Evolutionary conservation across 1,140 invertebrate species (phyloP).

Genomic region (Achatina immaculata): DNA sequence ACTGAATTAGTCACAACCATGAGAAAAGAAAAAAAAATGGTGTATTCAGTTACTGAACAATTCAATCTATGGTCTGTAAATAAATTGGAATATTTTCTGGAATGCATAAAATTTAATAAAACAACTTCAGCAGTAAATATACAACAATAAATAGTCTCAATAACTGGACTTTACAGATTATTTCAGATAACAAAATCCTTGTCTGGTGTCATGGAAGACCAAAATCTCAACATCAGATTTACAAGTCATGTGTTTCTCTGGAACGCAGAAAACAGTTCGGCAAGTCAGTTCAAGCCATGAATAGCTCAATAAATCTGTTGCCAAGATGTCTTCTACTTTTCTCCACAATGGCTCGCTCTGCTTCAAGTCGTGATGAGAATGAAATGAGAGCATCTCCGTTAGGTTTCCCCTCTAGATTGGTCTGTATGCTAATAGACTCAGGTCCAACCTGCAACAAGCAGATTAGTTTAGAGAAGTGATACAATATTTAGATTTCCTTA

Average conservation of each 20-base stretch:
- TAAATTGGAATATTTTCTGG: neutral
- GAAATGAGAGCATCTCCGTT: conserved; percentile 75
- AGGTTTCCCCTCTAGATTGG: conserved; percentile 71
- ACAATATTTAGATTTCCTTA: too few relatives aligned
- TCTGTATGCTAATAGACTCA: conserved; percentile 74
- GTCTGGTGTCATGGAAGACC: too few relatives aligned
- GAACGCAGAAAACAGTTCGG: too few relatives aligned
- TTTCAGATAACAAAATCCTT: too few relatives aligned
- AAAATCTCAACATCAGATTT: too few relatives aligned
- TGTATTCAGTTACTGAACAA: too few relatives aligned
- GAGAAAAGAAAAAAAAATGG: too few relatives aligned
- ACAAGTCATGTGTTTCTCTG: too few relatives aligned
- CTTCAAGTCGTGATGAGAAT: conserved; percentile 74
- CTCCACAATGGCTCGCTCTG: conserved; percentile 75
- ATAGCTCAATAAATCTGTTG: conserved; percentile 74
- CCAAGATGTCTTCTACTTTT: conserved; percentile 75
- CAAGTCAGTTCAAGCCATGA: conserved; percentile 63
- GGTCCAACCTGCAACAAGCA: conserved; percentile 63
- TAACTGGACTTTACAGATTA: too few relatives aligned
- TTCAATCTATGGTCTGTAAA: too few relatives aligned
- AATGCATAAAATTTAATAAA: neutral
- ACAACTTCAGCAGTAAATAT: neutral
- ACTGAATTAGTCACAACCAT: too few relatives aligned
- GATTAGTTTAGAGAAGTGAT: too few relatives aligned
- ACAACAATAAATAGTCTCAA: neutral